Conservation (phyloP, 2,888 invertebrate genomes). For the Chrysotoxum bicinctum region DNA sequence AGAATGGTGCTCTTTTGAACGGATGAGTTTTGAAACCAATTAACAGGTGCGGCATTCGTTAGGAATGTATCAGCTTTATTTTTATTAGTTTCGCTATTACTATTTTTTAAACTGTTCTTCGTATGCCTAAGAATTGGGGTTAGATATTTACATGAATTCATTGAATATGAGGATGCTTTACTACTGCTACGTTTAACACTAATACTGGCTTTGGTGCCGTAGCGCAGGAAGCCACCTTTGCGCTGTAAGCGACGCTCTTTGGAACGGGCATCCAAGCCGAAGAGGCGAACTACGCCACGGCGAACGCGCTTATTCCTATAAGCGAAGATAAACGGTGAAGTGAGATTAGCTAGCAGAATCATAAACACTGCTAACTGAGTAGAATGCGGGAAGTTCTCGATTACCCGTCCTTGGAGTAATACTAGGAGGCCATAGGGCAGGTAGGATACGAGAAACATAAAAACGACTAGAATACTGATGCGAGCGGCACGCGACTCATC, state of each 20-base stretch:
- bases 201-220: slow-evolving; percentile 74
- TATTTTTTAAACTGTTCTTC: slow-evolving; percentile 61
- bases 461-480: slow-evolving; percentile 85
- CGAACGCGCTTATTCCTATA: slow-evolving; percentile 82
- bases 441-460: slow-evolving; percentile 82
- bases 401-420: slow-evolving; percentile 79
- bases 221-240: slow-evolving; percentile 76
- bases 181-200: slow-evolving; percentile 80
- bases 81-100: slow-evolving; percentile 13
- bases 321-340: slow-evolving; percentile 81
- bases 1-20: slow-evolving; percentile 55
- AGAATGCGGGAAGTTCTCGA: slow-evolving; percentile 79
- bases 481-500: slow-evolving; percentile 95
- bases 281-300: slow-evolving; percentile 80
- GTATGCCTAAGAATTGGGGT: slow-evolving; percentile 76
- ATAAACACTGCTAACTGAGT: slow-evolving; percentile 80
- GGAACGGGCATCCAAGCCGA: slow-evolving; percentile 78
- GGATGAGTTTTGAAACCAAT: slow-evolving; percentile 47
- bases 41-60: slow-evolving; percentile 30
- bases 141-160: slow-evolving; percentile 79
- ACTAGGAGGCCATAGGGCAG: slow-evolving; percentile 81
- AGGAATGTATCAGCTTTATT: slow-evolving; percentile 61
- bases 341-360: slow-evolving; percentile 80
- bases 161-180: slow-evolving; percentile 80
- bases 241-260: slow-evolving; percentile 77